Percentiles rank a stretch among this genome's conserved stretches.
Conservation (phyloP, 2,888 invertebrate genomes). For the Dromius quadrimaculatus region DNA sequence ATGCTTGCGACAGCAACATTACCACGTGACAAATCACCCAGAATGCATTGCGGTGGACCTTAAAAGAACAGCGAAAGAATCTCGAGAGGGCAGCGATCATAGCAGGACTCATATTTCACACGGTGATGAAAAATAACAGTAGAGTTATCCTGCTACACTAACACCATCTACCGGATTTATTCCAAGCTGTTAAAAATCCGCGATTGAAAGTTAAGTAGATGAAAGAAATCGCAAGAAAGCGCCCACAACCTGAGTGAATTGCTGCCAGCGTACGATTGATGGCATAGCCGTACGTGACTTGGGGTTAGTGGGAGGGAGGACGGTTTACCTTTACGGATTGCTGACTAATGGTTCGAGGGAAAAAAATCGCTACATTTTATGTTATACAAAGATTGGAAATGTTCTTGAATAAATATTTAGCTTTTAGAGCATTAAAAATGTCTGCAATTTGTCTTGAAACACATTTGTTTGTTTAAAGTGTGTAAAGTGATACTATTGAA, state of each 20-base stretch:
- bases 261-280: constrained; percentile 27
- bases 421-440: too few species aligned
- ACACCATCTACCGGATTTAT: constrained; percentile 21
- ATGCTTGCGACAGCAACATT: constrained; percentile 26
- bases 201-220: constrained; percentile 48
- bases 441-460: too few species aligned
- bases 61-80: constrained; percentile 28
- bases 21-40: constrained; percentile 34
- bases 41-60: constrained; percentile 35
- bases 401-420: too few species aligned
- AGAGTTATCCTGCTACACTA: background rate
- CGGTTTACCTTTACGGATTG: too few species aligned
- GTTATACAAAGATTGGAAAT: too few species aligned
- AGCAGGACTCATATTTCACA: constrained; percentile 39
- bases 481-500: too few species aligned
- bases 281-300: constrained; percentile 26
- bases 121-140: constrained; percentile 41
- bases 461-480: too few species aligned
- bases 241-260: constrained; percentile 7
- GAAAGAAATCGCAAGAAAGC: constrained; percentile 36
- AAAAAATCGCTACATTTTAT: background rate
- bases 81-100: constrained; percentile 17
- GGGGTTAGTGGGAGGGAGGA: background rate
- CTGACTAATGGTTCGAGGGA: background rate
- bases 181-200: constrained; percentile 28